A percentile compares a stretch with the other conserved stretches of the same genome.
Conservation (phyloP, 2,888 invertebrate species). For the Drosophila melanosoma region DNA sequence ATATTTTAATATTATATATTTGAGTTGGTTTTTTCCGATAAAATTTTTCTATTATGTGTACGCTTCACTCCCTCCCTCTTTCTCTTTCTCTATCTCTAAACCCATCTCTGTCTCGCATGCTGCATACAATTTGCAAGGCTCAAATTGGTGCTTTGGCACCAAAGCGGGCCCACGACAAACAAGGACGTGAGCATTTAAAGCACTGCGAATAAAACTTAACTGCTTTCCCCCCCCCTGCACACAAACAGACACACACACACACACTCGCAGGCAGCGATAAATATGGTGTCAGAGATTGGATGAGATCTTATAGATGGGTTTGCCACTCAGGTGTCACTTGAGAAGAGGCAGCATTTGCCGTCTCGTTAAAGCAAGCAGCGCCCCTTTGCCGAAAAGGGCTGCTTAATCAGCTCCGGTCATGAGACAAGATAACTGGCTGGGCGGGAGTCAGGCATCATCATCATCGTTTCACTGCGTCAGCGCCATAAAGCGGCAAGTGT, state of each 20-base stretch:
- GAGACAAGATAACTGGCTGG: constrained; percentile 64
- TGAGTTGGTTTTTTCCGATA: background rate
- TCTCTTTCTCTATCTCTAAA: background rate
- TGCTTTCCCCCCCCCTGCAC: constrained; percentile 35
- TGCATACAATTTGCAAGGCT: constrained; percentile 56
- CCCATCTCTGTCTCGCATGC: constrained; percentile 6
- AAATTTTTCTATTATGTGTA: background rate
- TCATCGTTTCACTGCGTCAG: constrained; percentile 64
- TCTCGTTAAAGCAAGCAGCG: constrained; percentile 67
- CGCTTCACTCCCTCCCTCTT: background rate
- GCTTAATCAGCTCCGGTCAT: constrained; percentile 66
- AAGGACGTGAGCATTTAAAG: constrained; percentile 75
- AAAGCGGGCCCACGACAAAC: constrained; percentile 39
- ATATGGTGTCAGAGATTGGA: constrained; percentile 20
- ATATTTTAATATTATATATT: background rate
- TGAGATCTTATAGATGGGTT: constrained; percentile 1
- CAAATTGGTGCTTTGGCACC: constrained; percentile 60
- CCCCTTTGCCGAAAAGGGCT: constrained; percentile 18
- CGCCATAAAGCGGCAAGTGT: constrained; percentile 51
- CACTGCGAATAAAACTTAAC: constrained; percentile 73
- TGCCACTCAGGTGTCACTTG: constrained; percentile 65
- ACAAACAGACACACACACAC: constrained; percentile 18
- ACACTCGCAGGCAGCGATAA: constrained; percentile 10
- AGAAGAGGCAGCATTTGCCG: constrained; percentile 12
- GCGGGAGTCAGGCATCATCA: constrained; percentile 45